Base-by-base conservation (phyloP, 1,140 invertebrate genomes). In the Brachionus sp. region DNA sequence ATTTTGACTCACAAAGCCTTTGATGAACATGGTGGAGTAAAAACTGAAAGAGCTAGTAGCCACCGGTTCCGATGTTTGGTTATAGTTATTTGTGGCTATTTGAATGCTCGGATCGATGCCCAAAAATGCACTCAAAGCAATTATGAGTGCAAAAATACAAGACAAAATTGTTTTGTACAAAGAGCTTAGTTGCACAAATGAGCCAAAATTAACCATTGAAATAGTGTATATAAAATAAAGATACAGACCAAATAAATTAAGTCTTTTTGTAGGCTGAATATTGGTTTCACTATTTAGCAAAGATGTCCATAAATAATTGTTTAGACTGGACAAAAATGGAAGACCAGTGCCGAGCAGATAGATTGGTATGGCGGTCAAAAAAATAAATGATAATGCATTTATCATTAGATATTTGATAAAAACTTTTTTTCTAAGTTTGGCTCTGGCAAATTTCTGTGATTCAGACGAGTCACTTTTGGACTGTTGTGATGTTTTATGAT, bases 141-240 rank as follows among this genome's bases (percentile, higher is more conserved):
- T 19, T 46, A 46, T 46, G 23, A 75, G 16, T 10, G 70, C 42
- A 44, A 75, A 75, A 19, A 13, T 19, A 46, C 44, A 46, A 46
- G 70, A 19, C 23, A 75, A 25, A 25, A 19, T 12, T 12, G 39
- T 25, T 25, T 16, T 44, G 44, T 46, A 75, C 33, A 75, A 50
- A 25, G 70, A 75, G 39, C 70, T 75, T 46, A 75, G 16, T 75
- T 75, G 70, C 39, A 75, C 70, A 75, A 75, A 75, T 46, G 70
- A 75, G 25, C 39, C 16, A 75, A 75, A 75, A 29, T 75, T 75
- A n/a, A 75, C 23, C 23, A 75, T 23, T 9, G 39, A 6, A 23
- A 75, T 46, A 1, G 25, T 29, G 44, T 46, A 75, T 1, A 75
- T 33, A 25, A 44, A 75, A 75, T 46, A 75, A 3, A 70, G 37